These are phyloP conservation scores for Catalaphyllia jardinei DNA, from an alignment of 64 coral and sea anemone species.

Conservation along the genomic window DNA sequence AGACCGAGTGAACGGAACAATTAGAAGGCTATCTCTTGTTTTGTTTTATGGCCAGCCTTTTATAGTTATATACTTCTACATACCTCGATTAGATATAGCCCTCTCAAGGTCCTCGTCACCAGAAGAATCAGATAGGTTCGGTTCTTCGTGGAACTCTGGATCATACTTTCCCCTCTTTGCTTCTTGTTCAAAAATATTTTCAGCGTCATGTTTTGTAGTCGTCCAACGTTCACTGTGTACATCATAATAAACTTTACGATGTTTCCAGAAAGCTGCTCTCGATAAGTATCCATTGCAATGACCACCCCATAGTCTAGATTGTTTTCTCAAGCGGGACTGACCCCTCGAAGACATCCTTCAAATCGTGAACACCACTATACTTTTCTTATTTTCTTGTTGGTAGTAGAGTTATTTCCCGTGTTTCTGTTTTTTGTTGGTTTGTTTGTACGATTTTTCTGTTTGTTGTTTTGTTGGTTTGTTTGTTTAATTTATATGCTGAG, in stretches of 20 bases:
- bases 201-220: slow-evolving; percentile 12
- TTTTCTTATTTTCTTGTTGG: too few relatives aligned
- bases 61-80: background rate
- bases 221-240: slow-evolving; percentile 18
- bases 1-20: too few relatives aligned
- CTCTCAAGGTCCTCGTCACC: slow-evolving; percentile 1
- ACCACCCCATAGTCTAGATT: background rate
- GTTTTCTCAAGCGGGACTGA: too few relatives aligned
- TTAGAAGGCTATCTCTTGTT: background rate
- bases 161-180: slow-evolving; percentile 14
- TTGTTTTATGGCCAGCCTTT: background rate
- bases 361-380: too few relatives aligned
- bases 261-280: too few relatives aligned
- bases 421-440: too few relatives aligned
- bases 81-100: slow-evolving; percentile 11
- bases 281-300: slow-evolving; percentile 31
- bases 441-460: too few relatives aligned
- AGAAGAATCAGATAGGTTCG: too few relatives aligned
- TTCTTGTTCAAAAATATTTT: background rate
- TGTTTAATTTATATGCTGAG: too few relatives aligned
- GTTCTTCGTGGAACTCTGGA: background rate
- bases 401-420: too few relatives aligned
- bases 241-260: too few relatives aligned
- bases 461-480: too few relatives aligned
- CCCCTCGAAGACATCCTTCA: background rate